A percentile compares a stretch with the other conserved stretches of the same genome.
These are phyloP conservation scores for Montipora foliosa DNA, from an alignment of 64 coral and sea anemone species.

Conservation along the genomic window DNA sequence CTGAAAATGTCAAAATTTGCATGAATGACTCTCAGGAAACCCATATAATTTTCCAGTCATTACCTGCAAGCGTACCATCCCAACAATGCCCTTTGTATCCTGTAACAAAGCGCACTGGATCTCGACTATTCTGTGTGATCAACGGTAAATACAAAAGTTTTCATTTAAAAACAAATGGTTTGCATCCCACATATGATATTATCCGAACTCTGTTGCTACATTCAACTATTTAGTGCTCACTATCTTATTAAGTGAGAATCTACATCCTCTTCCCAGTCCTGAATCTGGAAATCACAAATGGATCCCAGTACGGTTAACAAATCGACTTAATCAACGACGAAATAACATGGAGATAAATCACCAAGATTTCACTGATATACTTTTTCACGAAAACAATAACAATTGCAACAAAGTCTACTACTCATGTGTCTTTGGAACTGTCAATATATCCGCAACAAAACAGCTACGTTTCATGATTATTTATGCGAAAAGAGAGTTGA, in stretches of 20 bases:
- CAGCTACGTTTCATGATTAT: neutral
- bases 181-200: slow-evolving; percentile 16
- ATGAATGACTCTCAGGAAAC: neutral
- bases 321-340: slow-evolving; percentile 22
- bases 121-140: slow-evolving; percentile 31
- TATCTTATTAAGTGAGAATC: slow-evolving; percentile 14
- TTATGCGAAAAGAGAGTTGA: neutral
- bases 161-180: slow-evolving; percentile 31
- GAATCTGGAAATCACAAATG: slow-evolving; percentile 6
- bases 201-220: slow-evolving; percentile 7
- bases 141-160: slow-evolving; percentile 18
- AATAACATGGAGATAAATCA: slow-evolving; percentile 22
- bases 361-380: slow-evolving; percentile 17
- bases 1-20: no score
- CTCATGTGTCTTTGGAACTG: slow-evolving; percentile 1
- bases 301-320: slow-evolving; percentile 38
- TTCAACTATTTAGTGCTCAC: neutral
- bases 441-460: slow-evolving; percentile 21
- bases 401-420: slow-evolving; percentile 11
- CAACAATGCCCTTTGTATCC: slow-evolving; percentile 26
- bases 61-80: neutral
- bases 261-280: slow-evolving; percentile 10
- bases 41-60: slow-evolving; percentile 8
- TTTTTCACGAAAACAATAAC: slow-evolving; percentile 13
- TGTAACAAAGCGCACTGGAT: neutral